Evolutionary conservation across 1,140 invertebrate genomes (phyloP), one percentile per base, ranked within the genome.

Genomic region (Listronotus bonariensis): DNA sequence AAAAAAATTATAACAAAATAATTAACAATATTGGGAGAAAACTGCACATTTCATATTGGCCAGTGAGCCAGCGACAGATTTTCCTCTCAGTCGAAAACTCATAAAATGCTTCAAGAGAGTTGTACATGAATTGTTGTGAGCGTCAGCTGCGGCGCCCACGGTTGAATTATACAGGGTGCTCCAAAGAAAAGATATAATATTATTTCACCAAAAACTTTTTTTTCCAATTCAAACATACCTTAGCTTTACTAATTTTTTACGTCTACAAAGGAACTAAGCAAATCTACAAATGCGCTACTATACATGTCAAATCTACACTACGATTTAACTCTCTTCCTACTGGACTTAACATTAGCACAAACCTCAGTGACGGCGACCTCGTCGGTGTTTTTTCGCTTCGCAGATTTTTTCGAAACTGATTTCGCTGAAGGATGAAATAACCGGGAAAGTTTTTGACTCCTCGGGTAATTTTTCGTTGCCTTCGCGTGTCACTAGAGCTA

Each of bases 391-490:
- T 78, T 78, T 20, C 76, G 59, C 52, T 78, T 78, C 9, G 57
- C 48, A 12, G 71, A n/a, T n/a, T 10, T 58, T 69, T 42, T 75
- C 72, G 6, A 70, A 49, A 34, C 45, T 18, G n/a, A 77, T 46
- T 32, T 85, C 83, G 36, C 77, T 74, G 70, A 89, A 86, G 3
- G 82, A 83, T 36, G 81, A 78, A 31, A 89, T 80, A 10, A 85
- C 83, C 12, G 80, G 77, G 73, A 85, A 92, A 11, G 81, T 77
- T 36, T 81, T 74, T 61, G 80, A 79, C 62, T 88, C 86, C 9
- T 85, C 82, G 6, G 83, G 80, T 0, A 93, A 78, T 4, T 84
- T 78, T 0, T 83, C 84, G 77, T 95, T 95, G 31, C 92, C 93
- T 58, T 91, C 88, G 45, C 95, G 86, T 51, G 84, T 79, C 0